These are phyloP conservation scores for Mesembrinibis cayennensis DNA, from an alignment of 2,113 vertebrate species.

Conservation along the genomic window DNA sequence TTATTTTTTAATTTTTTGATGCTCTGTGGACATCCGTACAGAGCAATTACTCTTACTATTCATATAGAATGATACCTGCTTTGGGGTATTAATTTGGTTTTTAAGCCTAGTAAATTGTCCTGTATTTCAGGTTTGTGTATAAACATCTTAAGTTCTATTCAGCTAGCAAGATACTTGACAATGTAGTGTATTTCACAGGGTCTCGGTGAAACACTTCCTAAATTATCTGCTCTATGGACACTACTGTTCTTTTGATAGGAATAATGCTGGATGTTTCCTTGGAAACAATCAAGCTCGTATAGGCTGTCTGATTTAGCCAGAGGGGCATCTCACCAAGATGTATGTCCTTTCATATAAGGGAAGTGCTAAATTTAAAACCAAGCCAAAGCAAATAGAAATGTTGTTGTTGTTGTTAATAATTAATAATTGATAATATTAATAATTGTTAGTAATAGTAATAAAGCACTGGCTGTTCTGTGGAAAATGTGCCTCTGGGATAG, in stretches of 20 bases:
- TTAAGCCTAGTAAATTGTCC: neutral
- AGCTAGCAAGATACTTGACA: neutral
- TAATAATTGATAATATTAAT: neutral
- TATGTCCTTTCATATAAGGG: neutral
- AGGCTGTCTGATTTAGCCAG: neutral
- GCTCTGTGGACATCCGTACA: neutral
- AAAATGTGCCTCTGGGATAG: neutral
- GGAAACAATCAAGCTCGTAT: neutral
- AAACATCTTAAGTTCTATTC: neutral
- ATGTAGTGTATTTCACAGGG: neutral
- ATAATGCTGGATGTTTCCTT: neutral
- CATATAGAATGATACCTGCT: neutral
- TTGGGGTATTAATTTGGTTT: neutral
- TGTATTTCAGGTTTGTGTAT: neutral
- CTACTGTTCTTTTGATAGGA: neutral
- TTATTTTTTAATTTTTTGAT: neutral
- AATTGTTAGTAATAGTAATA: neutral
- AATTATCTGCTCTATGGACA: neutral
- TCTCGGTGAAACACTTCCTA: neutral
- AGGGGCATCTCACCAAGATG: neutral
- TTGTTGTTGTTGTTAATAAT: neutral
- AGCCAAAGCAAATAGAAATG: neutral
- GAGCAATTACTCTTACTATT: neutral
- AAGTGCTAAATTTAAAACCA: neutral
- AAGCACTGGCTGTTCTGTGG: neutral